phyloP scores from a whole-genome alignment of 37 sponge, comb jelly and placozoan genomes.

The Chondrosia reniformis region DNA sequence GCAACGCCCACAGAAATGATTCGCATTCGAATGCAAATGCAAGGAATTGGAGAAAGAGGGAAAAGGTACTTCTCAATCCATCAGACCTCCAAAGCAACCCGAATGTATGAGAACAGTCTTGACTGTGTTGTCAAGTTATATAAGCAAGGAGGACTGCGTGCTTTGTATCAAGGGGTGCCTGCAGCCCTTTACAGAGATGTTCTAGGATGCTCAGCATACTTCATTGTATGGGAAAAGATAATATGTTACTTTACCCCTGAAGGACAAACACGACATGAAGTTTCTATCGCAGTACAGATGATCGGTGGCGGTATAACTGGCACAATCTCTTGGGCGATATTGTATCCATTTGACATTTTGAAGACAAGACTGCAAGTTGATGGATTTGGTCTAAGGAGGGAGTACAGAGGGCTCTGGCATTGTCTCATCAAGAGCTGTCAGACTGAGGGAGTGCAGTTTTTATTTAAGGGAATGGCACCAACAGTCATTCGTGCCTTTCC shows the following conservation, averaged over 20 bases:
- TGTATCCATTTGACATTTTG: constrained; percentile 84
- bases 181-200: constrained; percentile 69
- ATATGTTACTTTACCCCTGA: constrained; percentile 18
- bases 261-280: constrained; percentile 9
- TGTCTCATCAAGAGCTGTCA: constrained; percentile 66
- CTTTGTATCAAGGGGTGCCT: constrained; percentile 56
- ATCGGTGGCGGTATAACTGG: constrained; percentile 78
- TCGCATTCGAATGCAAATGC: constrained; percentile 80
- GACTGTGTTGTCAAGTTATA: constrained; percentile 58
- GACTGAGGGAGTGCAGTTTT: constrained; percentile 44
- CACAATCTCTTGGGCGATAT: constrained; percentile 39
- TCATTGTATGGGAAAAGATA: constrained; percentile 56
- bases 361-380: constrained; percentile 85
- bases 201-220: constrained; percentile 72
- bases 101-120: constrained; percentile 50
- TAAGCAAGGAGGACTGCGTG: constrained; percentile 52
- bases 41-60: constrained; percentile 27
- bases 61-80: neutral
- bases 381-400: constrained; percentile 29
- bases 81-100: neutral
- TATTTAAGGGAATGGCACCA: constrained; percentile 71
- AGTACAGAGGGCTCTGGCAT: constrained; percentile 58
- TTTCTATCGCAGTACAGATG: constrained; percentile 31
- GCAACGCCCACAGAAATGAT: constrained; percentile 74
- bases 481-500: constrained; percentile 81